Evolutionary conservation across 1,140 invertebrate species (phyloP).

Genomic region (Thaumatotibia leucotreta): DNA sequence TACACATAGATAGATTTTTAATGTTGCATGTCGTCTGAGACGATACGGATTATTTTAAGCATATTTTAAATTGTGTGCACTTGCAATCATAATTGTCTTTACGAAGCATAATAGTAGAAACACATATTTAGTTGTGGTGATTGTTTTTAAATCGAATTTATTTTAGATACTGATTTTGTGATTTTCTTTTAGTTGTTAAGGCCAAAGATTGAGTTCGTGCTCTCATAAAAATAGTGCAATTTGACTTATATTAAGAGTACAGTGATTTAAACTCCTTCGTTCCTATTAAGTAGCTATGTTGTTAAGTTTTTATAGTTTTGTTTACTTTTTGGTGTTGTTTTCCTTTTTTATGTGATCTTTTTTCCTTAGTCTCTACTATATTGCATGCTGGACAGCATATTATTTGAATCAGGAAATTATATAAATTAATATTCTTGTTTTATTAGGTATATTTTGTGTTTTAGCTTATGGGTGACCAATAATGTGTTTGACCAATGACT

Average conservation of each 20-base stretch:
- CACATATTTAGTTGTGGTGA: conserved; percentile 34
- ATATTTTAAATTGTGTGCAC: conserved; percentile 32
- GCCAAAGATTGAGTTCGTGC: conserved; percentile 63
- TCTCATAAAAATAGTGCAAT: conserved; percentile 58
- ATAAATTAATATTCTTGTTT: not conserved
- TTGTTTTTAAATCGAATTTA: conserved; percentile 54
- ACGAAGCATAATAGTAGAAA: conserved; percentile 29
- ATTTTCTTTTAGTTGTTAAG: conserved; percentile 57
- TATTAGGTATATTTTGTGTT: not conserved
- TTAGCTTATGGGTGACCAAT: not conserved
- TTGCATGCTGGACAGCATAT: conserved; percentile 45
- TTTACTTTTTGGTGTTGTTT: conserved; percentile 35
- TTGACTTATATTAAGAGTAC: conserved; percentile 51
- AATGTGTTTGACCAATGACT: not conserved
- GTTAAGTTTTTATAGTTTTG: conserved; percentile 28
- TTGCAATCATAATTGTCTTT: conserved; percentile 20
- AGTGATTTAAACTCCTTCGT: conserved; percentile 25
- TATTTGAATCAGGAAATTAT: not conserved
- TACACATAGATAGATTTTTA: conserved; percentile 45
- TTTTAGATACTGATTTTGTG: conserved; percentile 54
- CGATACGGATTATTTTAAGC: conserved; percentile 27
- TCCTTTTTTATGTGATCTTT: conserved; percentile 30
- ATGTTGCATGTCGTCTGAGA: conserved; percentile 47
- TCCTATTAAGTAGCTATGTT: conserved; percentile 37
- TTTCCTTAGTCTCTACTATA: conserved; percentile 31